Evolutionary conservation across 2,888 invertebrate species (phyloP).

Genomic region (Apodemia duryi): DNA sequence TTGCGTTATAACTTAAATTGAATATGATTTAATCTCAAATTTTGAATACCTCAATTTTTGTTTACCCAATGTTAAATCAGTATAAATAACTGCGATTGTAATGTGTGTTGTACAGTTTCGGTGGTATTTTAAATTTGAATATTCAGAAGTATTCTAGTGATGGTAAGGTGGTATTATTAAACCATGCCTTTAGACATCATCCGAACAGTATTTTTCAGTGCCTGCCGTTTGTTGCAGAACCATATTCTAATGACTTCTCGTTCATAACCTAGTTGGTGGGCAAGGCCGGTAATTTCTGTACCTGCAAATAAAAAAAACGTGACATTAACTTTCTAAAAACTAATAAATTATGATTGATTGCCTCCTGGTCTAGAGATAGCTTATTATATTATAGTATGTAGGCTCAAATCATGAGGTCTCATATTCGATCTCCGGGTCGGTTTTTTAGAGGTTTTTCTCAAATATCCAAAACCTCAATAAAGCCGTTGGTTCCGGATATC

Average conservation of each 20-base stretch:
- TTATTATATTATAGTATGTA: too few species aligned
- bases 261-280: constrained; percentile 97
- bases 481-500: not conserved
- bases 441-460: not conserved
- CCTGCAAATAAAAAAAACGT: constrained; percentile 79
- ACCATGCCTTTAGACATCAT: constrained; percentile 95
- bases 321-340: too few species aligned
- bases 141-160: constrained; percentile 22
- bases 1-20: not conserved
- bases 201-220: constrained; percentile 97
- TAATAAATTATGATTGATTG: too few species aligned
- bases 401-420: not conserved
- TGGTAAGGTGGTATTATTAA: constrained; percentile 49
- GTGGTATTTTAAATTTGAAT: constrained; percentile 11
- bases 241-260: constrained; percentile 98
- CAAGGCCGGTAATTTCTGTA: constrained; percentile 96
- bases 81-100: not conserved
- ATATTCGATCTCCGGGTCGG: not conserved
- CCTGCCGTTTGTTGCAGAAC: constrained; percentile 99
- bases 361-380: too few species aligned
- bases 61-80: not conserved
- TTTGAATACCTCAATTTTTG: not conserved
- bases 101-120: constrained; percentile 1
- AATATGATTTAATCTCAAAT: not conserved
- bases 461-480: too few species aligned